Evolutionary conservation across 1,140 invertebrate genomes (phyloP).

Genomic region (Carposina sasakii): DNA sequence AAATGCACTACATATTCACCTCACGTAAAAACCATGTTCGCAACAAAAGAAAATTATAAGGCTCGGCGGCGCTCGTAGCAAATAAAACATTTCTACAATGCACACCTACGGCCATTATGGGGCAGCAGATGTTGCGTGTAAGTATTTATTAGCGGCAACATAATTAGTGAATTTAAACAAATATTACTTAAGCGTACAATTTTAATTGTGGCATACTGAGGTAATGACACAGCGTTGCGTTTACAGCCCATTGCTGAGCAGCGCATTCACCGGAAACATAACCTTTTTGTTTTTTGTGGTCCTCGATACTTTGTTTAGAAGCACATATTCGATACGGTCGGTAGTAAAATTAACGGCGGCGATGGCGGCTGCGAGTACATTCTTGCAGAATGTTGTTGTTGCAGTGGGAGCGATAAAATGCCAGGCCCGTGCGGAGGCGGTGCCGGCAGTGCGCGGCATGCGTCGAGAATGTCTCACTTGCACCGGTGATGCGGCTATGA

Average conservation of each 20-base stretch:
- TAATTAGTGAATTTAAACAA: slow-evolving; percentile 70
- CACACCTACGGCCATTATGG: slow-evolving; percentile 39
- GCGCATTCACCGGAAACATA: slow-evolving; percentile 19
- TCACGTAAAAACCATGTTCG: slow-evolving; percentile 40
- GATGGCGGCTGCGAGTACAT: too few relatives aligned
- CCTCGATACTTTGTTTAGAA: too few relatives aligned
- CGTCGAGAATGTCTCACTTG: slow-evolving; percentile 21
- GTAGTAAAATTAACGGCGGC: too few relatives aligned
- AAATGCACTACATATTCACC: slow-evolving; percentile 16
- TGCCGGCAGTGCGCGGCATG: slow-evolving; percentile 18
- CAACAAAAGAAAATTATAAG: slow-evolving; percentile 58
- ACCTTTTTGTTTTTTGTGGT: slow-evolving; percentile 23
- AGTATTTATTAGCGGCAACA: slow-evolving; percentile 59
- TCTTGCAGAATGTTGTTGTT: slow-evolving; percentile 18
- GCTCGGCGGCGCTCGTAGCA: slow-evolving; percentile 36
- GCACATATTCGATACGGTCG: too few relatives aligned
- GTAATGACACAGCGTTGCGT: slow-evolving; percentile 40
- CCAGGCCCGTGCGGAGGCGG: slow-evolving; percentile 16
- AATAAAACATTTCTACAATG: slow-evolving; percentile 55
- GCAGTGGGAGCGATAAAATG: slow-evolving; percentile 21
- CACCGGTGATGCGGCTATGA: too few relatives aligned
- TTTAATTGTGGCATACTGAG: slow-evolving; percentile 48
- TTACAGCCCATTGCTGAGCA: slow-evolving; percentile 6
- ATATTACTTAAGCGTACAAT: slow-evolving; percentile 62
- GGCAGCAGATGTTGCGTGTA: slow-evolving; percentile 61